A percentile compares a stretch with the other conserved stretches of the same genome.
phyloP scores from a whole-genome alignment of 1,140 invertebrate species.

The Musca domestica region DNA sequence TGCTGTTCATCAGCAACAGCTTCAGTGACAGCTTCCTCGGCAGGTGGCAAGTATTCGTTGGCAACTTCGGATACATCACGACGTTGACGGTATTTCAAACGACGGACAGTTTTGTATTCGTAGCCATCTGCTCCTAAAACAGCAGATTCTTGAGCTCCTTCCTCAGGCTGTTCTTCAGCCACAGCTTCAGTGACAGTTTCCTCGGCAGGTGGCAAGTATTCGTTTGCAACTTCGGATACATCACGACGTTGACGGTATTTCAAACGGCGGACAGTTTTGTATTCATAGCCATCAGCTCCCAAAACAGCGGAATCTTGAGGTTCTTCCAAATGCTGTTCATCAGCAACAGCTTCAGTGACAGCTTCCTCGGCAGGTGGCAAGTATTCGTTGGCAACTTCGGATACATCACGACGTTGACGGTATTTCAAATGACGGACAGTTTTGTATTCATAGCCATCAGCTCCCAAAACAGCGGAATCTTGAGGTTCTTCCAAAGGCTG shows the following conservation, averaged over 20 bases:
- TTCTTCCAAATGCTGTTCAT: constrained; percentile 6
- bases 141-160: constrained; percentile 34
- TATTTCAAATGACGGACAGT: constrained; percentile 40
- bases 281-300: constrained; percentile 34
- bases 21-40: constrained; percentile 23
- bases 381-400: constrained; percentile 37
- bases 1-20: constrained; percentile 35
- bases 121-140: constrained; percentile 37
- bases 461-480: constrained; percentile 35
- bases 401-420: constrained; percentile 39
- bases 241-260: constrained; percentile 38
- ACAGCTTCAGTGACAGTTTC: constrained; percentile 23
- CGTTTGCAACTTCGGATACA: constrained; percentile 35
- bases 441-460: constrained; percentile 38
- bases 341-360: constrained; percentile 23
- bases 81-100: constrained; percentile 35
- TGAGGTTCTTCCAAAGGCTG: constrained; percentile 20
- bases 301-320: constrained; percentile 30
- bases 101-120: constrained; percentile 35
- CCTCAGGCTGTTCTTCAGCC: neutral
- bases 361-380: constrained; percentile 29
- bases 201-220: constrained; percentile 28
- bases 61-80: constrained; percentile 37
- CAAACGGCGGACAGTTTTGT: constrained; percentile 40
- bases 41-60: constrained; percentile 33